Conservation (phyloP, 1,140 invertebrate genomes). For the Glomeris maerens region DNA sequence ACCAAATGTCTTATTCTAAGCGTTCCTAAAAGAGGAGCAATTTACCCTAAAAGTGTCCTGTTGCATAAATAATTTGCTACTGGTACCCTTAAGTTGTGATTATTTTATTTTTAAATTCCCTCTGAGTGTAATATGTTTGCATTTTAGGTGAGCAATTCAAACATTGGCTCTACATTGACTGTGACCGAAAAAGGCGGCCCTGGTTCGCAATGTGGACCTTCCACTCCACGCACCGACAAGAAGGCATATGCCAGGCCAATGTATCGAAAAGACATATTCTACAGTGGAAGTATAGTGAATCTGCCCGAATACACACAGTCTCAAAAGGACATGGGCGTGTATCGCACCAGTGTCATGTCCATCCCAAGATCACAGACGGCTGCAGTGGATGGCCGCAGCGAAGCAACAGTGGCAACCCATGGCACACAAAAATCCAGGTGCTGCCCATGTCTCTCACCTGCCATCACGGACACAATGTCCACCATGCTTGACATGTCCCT, state of each 20-base stretch:
- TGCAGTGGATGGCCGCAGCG: background rate
- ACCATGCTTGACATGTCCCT: conserved; percentile 89
- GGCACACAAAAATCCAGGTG: background rate
- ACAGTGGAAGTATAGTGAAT: conserved; percentile 83
- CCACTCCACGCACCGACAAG: background rate
- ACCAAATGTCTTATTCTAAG: too few species aligned
- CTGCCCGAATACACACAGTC: conserved; percentile 74
- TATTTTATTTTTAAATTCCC: too few species aligned
- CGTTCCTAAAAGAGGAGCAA: too few species aligned
- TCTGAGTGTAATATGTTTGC: too few species aligned
- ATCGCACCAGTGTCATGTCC: conserved; percentile 66
- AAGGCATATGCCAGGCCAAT: conserved; percentile 64
- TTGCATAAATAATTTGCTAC: too few species aligned
- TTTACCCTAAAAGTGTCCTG: too few species aligned
- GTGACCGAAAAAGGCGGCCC: too few species aligned
- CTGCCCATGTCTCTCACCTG: conserved; percentile 51
- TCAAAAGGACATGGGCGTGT: conserved; percentile 76
- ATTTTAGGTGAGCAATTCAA: too few species aligned
- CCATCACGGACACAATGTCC: conserved; percentile 58
- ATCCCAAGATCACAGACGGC: conserved; percentile 36
- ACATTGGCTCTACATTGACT: conserved; percentile 11
- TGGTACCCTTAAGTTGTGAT: too few species aligned
- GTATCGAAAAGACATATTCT: conserved; percentile 95
- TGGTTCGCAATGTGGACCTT: conserved; percentile 10
- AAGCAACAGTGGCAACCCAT: background rate